Percentiles rank a stretch among this genome's conserved stretches.
Conservation (phyloP, 2,797 vertebrate genomes). For the Spinus pinus region DNA sequence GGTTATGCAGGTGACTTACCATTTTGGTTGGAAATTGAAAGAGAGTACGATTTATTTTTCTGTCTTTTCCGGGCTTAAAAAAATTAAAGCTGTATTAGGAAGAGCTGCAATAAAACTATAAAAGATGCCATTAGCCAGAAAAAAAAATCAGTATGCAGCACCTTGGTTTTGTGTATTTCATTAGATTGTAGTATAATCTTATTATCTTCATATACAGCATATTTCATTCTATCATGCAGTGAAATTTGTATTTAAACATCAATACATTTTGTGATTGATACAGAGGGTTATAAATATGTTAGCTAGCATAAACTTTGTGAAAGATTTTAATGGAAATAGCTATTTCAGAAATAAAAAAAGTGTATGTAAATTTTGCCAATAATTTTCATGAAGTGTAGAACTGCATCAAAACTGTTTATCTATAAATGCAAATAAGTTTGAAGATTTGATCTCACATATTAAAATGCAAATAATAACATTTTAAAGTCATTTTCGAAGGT, state of each 20-base stretch:
- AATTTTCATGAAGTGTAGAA: neutral
- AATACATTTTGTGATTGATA: neutral
- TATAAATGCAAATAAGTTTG: neutral
- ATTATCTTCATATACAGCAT: neutral
- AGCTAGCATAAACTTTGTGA: neutral
- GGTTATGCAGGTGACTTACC: neutral
- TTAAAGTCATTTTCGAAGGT: neutral
- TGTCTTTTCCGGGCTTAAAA: neutral
- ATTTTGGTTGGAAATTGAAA: neutral
- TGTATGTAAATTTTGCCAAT: neutral
- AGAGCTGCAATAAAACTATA: neutral
- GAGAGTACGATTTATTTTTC: rapidly evolving
- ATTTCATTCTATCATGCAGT: neutral
- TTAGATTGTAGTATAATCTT: neutral
- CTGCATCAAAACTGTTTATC: neutral
- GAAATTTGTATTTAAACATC: neutral
- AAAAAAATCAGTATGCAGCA: neutral
- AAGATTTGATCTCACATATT: neutral
- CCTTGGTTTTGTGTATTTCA: neutral
- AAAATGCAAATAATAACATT: neutral
- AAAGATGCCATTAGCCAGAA: neutral
- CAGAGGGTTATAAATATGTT: neutral
- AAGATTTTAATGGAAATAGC: neutral
- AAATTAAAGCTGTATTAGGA: neutral
- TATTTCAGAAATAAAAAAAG: neutral